Conservation (phyloP, 2,888 invertebrate species). For the Boloria euphrosyne region DNA sequence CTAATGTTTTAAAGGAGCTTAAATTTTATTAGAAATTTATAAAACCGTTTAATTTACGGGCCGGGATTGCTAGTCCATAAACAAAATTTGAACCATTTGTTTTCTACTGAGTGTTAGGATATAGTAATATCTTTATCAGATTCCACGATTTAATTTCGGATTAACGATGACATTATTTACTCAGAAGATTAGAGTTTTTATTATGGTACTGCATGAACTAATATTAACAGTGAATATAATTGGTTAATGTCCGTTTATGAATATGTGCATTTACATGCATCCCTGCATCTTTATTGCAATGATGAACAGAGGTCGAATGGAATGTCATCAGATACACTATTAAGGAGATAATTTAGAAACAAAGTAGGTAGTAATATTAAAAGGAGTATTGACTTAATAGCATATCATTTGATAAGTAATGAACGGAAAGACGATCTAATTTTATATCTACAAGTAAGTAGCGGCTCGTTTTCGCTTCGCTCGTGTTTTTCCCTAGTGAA, state of each 20-base stretch:
- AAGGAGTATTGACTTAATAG: constrained; percentile 1
- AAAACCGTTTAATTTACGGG: no score
- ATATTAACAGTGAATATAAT: not conserved
- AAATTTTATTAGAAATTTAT: no score
- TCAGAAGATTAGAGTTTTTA: not conserved
- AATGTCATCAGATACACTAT: constrained; percentile 28
- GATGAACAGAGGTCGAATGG: constrained; percentile 32
- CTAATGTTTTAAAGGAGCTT: no score
- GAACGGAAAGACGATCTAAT: not conserved
- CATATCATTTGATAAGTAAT: not conserved
- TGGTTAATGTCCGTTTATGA: constrained; percentile 1
- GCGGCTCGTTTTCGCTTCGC: no score
- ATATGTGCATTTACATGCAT: constrained; percentile 14
- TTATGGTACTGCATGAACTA: not conserved
- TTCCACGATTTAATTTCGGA: no score
- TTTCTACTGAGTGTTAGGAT: no score
- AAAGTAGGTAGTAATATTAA: not conserved
- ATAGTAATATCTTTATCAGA: no score
- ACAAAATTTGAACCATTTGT: no score
- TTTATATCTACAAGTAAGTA: no score
- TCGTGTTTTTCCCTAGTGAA: no score
- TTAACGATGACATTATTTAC: not conserved
- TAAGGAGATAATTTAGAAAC: constrained; percentile 13
- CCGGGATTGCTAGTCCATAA: no score
- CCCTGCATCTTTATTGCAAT: constrained; percentile 7